Evolutionary conservation across 2,888 invertebrate genomes (phyloP).

Genomic region (Ormia ochracea): DNA sequence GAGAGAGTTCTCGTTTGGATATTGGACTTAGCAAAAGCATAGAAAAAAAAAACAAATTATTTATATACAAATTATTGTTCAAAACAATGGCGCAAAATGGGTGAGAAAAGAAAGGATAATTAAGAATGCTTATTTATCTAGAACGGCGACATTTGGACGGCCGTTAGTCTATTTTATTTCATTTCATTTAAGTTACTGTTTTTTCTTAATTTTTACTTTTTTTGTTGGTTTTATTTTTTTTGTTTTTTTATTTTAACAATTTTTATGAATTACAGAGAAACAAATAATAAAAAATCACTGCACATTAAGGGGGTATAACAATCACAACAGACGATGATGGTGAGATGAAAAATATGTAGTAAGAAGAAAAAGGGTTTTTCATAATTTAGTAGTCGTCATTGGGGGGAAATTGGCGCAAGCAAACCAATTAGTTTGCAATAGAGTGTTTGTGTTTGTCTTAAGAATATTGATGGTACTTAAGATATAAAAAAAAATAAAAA

Average conservation of each 20-base stretch:
- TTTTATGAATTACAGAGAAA: constrained; percentile 45
- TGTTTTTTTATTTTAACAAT: constrained; percentile 31
- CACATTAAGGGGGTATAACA: constrained; percentile 40
- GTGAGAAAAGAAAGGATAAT: constrained; percentile 70
- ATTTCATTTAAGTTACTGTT: constrained; percentile 38
- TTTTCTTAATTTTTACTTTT: neutral
- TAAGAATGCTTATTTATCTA: constrained; percentile 76
- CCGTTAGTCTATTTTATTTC: constrained; percentile 48
- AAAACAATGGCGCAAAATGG: constrained; percentile 35
- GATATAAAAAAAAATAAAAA: neutral
- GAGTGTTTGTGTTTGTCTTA: neutral
- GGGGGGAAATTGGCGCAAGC: constrained; percentile 5
- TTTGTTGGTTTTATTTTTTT: too few relatives aligned
- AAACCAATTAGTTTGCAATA: constrained; percentile 2
- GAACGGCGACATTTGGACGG: constrained; percentile 74
- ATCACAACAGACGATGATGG: constrained; percentile 21
- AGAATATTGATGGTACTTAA: neutral
- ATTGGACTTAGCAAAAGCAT: neutral
- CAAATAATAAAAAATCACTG: constrained; percentile 48
- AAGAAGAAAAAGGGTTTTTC: constrained; percentile 21
- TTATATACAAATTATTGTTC: constrained; percentile 52
- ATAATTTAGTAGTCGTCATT: constrained; percentile 23
- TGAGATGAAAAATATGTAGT: neutral
- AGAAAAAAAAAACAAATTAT: constrained; percentile 26
- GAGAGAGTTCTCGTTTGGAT: too few relatives aligned